Base-by-base conservation (phyloP, 1,140 invertebrate species). In the Drosophila tropicalis region DNA sequence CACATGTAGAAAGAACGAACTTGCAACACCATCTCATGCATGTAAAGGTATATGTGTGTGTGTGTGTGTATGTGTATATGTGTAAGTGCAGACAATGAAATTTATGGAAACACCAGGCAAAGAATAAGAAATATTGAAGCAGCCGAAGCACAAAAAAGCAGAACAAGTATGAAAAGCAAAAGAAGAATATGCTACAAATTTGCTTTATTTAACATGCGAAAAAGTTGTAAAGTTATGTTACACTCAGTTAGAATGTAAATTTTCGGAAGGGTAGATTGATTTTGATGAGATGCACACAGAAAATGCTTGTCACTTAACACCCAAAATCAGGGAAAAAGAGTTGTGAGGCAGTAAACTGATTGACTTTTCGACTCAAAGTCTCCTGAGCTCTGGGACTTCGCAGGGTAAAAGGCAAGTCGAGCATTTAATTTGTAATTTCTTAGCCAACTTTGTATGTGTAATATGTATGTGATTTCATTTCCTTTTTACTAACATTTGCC, bases 161-260 rank as follows among this genome's bases (percentile, higher is more conserved):
- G 62, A 56, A 51, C 74, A 57, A 67, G 74, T 64, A 76, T 39
- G 29, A 77, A 60, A 77, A 71, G 60, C 75, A 71, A 72, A 63
- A 65, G 54, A 76, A 72, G 81, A 87, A 89, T 90, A 84, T 84
- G 80, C 84, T 78, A 84, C 84, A 84, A 87, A 87, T 89, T 84
- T 87, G 76, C 77, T 87, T 89, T 87, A 89, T 89, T 87, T 79
- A 75, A 76, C 76, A 89, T 89, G 72, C 77, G 74, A 73, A 89
- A 87, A 89, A 89, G 85, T 84, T 89, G 72, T 77, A 78, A 83
- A 89, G 65, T 84, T 86, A 75, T 40, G 39, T 62, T 60, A 67
- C 64, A 67, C 22, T 34, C 19, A 25, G 17, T 34, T 22, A 19
- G 22, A 22, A 5, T n/a, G 32, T 58, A 3, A 10, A 5, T 15